Conservation (phyloP, 2,797 vertebrate species). For the Babyrousa celebensis region DNA sequence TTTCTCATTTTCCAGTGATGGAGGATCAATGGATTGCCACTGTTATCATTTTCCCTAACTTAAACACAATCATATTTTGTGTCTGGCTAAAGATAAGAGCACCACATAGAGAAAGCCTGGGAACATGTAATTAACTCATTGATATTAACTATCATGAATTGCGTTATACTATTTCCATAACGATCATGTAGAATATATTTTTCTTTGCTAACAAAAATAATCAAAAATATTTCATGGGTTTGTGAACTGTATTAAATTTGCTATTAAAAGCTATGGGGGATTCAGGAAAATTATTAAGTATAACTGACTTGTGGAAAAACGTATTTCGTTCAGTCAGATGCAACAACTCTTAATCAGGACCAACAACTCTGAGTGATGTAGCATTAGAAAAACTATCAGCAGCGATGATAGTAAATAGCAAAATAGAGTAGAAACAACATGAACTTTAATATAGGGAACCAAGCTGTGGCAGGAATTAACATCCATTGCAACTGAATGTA, state of each 20-base stretch:
- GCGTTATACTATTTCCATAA: constrained; percentile 70
- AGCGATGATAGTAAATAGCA: not conserved
- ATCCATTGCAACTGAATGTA: constrained; percentile 62
- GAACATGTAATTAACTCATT: constrained; percentile 74
- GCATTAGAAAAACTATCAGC: not conserved
- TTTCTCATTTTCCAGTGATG: constrained; percentile 63
- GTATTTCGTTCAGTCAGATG: constrained; percentile 25
- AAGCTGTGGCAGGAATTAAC: constrained; percentile 78
- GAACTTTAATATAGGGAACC: constrained; percentile 57
- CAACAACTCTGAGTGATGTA: not conserved
- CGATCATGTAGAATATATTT: constrained; percentile 21
- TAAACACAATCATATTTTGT: constrained; percentile 77
- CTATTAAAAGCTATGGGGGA: not conserved
- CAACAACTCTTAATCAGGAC: not conserved
- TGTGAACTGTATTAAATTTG: constrained; percentile 58
- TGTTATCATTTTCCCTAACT: constrained; percentile 76
- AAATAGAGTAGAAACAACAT: not conserved
- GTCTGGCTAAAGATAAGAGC: constrained; percentile 87
- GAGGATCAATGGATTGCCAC: constrained; percentile 81
- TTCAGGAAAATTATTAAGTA: constrained; percentile 40
- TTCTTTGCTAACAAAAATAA: constrained; percentile 53
- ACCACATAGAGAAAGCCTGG: constrained; percentile 70
- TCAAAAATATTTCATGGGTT: constrained; percentile 29
- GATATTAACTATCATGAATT: constrained; percentile 72
- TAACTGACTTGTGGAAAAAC: not conserved